phyloP scores from a whole-genome alignment of 1,140 invertebrate genomes.

The Plectrocnemia conspersa region DNA sequence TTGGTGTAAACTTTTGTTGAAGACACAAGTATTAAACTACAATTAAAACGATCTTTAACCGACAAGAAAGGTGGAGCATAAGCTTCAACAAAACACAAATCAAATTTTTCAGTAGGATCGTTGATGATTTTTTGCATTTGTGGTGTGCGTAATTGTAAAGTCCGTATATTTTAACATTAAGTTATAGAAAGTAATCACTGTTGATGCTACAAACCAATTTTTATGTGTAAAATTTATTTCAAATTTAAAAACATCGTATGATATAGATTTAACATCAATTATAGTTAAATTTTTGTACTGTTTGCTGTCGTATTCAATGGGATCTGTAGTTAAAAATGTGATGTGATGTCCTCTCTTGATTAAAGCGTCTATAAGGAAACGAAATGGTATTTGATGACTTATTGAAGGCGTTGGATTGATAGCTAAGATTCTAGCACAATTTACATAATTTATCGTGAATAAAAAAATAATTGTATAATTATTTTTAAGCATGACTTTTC shows the following conservation, averaged over 20 bases:
- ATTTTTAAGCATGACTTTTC: no score
- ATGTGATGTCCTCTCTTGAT: slow-evolving; percentile 47
- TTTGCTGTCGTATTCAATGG: slow-evolving; percentile 23
- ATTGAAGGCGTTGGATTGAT: slow-evolving; percentile 45
- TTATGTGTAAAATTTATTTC: slow-evolving; percentile 22
- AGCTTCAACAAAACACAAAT: slow-evolving; percentile 40
- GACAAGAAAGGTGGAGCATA: slow-evolving; percentile 35
- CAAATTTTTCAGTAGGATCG: slow-evolving; percentile 39
- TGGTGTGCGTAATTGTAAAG: slow-evolving; percentile 23
- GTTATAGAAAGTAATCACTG: slow-evolving; percentile 22
- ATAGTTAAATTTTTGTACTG: slow-evolving; percentile 35
- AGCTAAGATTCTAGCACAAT: slow-evolving; percentile 44
- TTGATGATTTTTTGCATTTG: slow-evolving; percentile 37
- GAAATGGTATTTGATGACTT: slow-evolving; percentile 49
- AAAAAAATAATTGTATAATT: no score
- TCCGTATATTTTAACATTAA: slow-evolving; percentile 19
- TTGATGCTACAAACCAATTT: slow-evolving; percentile 9
- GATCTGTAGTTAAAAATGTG: slow-evolving; percentile 40
- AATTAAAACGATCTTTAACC: slow-evolving; percentile 38
- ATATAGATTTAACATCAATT: slow-evolving; percentile 37
- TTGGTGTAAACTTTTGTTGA: slow-evolving; percentile 33
- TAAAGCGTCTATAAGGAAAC: slow-evolving; percentile 41
- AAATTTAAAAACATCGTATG: slow-evolving; percentile 26
- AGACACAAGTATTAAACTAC: slow-evolving; percentile 38
- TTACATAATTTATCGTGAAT: no score